Evolutionary conservation across 2,113 vertebrate species (phyloP), one percentile per base, ranked within the genome.

Genomic region (Malurus cyaneus): DNA sequence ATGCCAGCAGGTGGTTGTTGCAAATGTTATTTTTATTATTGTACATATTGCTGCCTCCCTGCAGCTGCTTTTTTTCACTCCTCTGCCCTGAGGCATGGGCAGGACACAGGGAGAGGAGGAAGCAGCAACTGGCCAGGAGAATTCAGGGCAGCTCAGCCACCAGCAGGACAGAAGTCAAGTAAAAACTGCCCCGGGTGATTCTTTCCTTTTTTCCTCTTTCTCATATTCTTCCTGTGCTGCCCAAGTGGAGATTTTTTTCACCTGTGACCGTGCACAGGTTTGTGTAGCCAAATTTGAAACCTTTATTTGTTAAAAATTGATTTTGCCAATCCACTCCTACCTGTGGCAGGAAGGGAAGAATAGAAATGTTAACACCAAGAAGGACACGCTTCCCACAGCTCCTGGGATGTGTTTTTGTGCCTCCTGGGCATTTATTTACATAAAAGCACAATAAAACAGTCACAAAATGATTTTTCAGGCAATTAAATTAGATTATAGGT

Each of bases 401-500:
- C 25, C 11, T 32, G 60, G 50, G 36, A 60, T 61, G 56, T 18
- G 10, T 56, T 2, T 77, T 88, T 92, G 31, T 77, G 64, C 64
- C 50, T 93, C 17, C 7, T 80, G 17, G 66, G 2, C 52, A 44
- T 85, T 76, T 85, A 46, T 74, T 91, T 60, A 32, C 32, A 56
- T 80, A 60, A 86, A 89, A 93, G 64, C 49, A 73, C 44, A 66
- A 83, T 83, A 56, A 89, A 97, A 18, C 34, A 54, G 50, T 57
- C 60, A 60, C 82, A 69, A 89, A 92, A 88, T 86, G 2, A 50
- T 86, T 93, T 93, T 88, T 92, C 31, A 50, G 82, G 14, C 34
- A 80, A 87, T 91, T 85, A 66, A 92, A 82, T 76, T 69, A 88
- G 42, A 62, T 78, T 80, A n/a, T 49, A 73, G 39, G 49, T 96